Percentiles rank a stretch among this genome's conserved stretches.
These are phyloP conservation scores for Thereuonema tuberculata DNA, from an alignment of 1,140 invertebrate species.

Conservation along the genomic window DNA sequence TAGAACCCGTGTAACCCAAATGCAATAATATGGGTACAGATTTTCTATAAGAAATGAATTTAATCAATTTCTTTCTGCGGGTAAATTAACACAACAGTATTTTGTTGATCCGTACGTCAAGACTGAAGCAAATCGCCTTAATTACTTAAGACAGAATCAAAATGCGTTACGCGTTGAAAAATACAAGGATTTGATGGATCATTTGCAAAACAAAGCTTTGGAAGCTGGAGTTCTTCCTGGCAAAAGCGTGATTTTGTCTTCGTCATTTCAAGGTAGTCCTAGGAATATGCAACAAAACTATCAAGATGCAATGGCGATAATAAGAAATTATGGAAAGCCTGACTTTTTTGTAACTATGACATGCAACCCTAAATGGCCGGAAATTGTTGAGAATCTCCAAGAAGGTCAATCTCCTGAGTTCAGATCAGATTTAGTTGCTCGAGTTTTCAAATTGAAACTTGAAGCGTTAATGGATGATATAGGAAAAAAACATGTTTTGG, in stretches of 20 bases:
- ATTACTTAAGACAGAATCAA: constrained; percentile 33
- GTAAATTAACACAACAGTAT: constrained; percentile 27
- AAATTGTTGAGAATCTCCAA: constrained; percentile 28
- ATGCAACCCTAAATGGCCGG: constrained; percentile 36
- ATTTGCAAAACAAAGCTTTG: constrained; percentile 6
- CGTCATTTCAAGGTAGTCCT: constrained; percentile 29
- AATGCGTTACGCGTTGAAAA: constrained; percentile 33
- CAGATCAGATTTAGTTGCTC: constrained; percentile 28
- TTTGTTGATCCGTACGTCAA: constrained; percentile 37
- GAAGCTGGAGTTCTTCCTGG: constrained; percentile 17
- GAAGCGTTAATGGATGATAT: constrained; percentile 24
- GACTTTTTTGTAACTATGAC: constrained; percentile 28
- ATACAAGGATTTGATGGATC: constrained; percentile 33
- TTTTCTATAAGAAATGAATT: constrained; percentile 11
- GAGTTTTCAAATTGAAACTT: constrained; percentile 32
- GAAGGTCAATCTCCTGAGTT: constrained; percentile 22
- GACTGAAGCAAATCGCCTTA: constrained; percentile 33
- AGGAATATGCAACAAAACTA: constrained; percentile 30
- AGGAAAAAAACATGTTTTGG: constrained; percentile 24
- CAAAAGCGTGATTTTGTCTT: constrained; percentile 28
- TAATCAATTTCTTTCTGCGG: constrained; percentile 15
- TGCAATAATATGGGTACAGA: constrained; percentile 1
- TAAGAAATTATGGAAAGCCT: constrained; percentile 17
- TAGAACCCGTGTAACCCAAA: not conserved
- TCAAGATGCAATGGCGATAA: constrained; percentile 32